A percentile compares a stretch with the other conserved stretches of the same genome.
These are phyloP conservation scores for Rallus limicola DNA, from an alignment of 2,113 vertebrate species.

Conservation along the genomic window DNA sequence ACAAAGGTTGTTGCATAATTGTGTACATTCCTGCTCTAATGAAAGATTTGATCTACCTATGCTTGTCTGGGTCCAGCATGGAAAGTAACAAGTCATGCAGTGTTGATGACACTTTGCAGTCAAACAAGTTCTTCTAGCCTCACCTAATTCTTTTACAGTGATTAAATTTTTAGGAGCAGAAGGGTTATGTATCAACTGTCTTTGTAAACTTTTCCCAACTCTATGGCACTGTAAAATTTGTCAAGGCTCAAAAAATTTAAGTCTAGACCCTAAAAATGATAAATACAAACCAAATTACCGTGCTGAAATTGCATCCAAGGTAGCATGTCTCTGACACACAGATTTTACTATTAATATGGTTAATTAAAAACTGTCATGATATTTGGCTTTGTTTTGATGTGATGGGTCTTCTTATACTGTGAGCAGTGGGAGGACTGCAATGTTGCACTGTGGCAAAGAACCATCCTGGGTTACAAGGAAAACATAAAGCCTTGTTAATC, in stretches of 20 bases:
- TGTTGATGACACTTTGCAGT: constrained; percentile 20
- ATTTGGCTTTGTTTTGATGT: background rate
- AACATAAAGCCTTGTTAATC: background rate
- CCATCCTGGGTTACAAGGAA: background rate
- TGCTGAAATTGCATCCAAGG: background rate
- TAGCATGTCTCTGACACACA: background rate
- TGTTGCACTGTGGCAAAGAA: background rate
- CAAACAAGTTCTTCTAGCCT: constrained; percentile 54
- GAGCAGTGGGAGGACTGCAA: background rate
- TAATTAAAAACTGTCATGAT: background rate
- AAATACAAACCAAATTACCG: background rate
- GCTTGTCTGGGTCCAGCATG: constrained; percentile 12
- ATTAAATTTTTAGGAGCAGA: constrained; percentile 64
- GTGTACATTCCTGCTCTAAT: constrained; percentile 42
- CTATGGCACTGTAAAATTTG: background rate
- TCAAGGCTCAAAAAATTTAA: background rate
- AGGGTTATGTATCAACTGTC: background rate
- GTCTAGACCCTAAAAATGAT: background rate
- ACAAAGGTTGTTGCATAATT: constrained; percentile 38
- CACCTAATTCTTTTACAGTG: constrained; percentile 62
- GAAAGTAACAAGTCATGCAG: constrained; percentile 26
- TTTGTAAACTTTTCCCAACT: constrained; percentile 25
- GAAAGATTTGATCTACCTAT: constrained; percentile 15
- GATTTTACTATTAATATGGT: background rate
- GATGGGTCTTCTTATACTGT: background rate